Evolutionary conservation across 2,113 vertebrate species (phyloP), one percentile per base, ranked within the genome.

Genomic region (Myodes glareolus): DNA sequence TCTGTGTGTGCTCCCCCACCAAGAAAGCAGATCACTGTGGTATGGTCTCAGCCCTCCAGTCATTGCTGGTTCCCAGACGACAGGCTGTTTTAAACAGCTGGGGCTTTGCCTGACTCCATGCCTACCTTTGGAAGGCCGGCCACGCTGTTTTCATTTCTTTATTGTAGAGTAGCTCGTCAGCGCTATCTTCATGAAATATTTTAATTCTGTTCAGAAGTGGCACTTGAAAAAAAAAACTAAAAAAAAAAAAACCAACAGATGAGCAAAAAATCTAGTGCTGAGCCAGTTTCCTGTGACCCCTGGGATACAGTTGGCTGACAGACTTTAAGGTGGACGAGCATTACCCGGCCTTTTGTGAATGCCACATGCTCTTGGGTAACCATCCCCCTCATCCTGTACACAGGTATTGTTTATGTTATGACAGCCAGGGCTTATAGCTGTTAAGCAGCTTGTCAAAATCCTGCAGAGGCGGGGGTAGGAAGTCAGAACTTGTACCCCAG

Each of bases 151-250:
- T 31, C 36, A 17, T 70, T 87, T 97, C 27, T 88, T 91, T 78
- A 73, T 85, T 91, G 92, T 84, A 76, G 42, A 94, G 84, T 27
- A 89, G 8, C 39, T 72, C 47, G 25, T 91, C 88, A 63, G 65
- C n/a, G 16, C 4, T 76, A 1, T 27, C 29, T 27, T 85, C 42
- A 77, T 80, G 92, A 82, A 68, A 6, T 86, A 75, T 7, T 94
- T n/a, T 61, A 14, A 47, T 86, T 88, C n/a, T 67, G 0, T 81
- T 75, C 67, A 16, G 92, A 75, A 76, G 63, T 29, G 47, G 39
- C 23, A 36, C 78, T 88, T 93, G 58, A 23, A 61, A 23, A 39
- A 39, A 19, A 73, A 73, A n/a, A 73, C 33, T 5, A 5, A 55
- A 72, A 75, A 11, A 36, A 82, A n/a, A n/a, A n/a, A n/a, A n/a